Conservation (phyloP, 2,888 invertebrate species). For the Caenorhabditis sp. region DNA sequence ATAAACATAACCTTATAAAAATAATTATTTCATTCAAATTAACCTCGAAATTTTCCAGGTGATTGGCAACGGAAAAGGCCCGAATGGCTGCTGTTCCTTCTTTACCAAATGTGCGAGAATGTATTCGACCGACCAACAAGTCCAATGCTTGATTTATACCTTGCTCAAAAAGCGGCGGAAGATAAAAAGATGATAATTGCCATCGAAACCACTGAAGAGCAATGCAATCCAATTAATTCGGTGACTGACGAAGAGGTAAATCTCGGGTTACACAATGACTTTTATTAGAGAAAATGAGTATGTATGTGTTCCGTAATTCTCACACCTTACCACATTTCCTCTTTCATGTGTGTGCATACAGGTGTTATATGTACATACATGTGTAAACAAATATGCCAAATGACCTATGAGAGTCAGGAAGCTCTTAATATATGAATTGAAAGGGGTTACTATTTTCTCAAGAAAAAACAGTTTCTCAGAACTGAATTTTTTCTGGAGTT, state of each 20-base stretch:
- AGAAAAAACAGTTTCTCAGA: too few relatives aligned
- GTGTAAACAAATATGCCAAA: background rate
- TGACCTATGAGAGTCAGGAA: too few relatives aligned
- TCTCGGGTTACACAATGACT: background rate
- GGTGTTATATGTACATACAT: background rate
- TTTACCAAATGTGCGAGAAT: slow-evolving; percentile 74
- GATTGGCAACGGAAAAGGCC: slow-evolving; percentile 75
- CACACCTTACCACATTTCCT: slow-evolving; percentile 7
- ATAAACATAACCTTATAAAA: background rate
- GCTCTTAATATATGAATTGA: too few relatives aligned
- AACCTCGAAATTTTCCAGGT: slow-evolving; percentile 62
- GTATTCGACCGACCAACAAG: slow-evolving; percentile 71
- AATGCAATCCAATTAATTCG: slow-evolving; percentile 75
- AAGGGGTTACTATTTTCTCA: too few relatives aligned
- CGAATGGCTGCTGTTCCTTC: slow-evolving; percentile 75
- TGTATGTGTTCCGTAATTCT: background rate
- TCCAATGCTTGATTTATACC: slow-evolving; percentile 75
- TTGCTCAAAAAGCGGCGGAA: slow-evolving; percentile 72
- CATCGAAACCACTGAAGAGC: slow-evolving; percentile 68
- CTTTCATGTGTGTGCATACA: background rate
- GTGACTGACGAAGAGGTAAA: slow-evolving; percentile 74
- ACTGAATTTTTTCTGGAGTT: too few relatives aligned
- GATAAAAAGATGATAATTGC: slow-evolving; percentile 35
- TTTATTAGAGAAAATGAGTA: background rate
- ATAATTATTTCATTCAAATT: too few relatives aligned